Evolutionary conservation across 2,797 vertebrate genomes (phyloP), one percentile per base, ranked within the genome.

Genomic region (Chloroceryle amazona): DNA sequence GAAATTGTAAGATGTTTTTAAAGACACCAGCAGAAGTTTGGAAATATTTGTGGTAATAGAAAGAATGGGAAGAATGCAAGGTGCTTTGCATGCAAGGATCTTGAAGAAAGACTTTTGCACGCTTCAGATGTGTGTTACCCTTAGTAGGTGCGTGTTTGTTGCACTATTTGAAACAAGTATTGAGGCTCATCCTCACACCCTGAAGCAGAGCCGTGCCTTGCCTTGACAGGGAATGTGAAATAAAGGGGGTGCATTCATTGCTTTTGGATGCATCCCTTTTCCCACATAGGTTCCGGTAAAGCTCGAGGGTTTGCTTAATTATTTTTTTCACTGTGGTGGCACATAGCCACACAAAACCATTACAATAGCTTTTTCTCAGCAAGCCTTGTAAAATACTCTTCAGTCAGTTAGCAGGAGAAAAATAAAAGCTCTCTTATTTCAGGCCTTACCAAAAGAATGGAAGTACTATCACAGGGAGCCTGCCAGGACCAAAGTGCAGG

Each of bases 131-230:
- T 23, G 3, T 79, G 79, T 92, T 71, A 42, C 29, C 14, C 28
- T 74, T 57, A 22, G n/a, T n/a, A 75, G 35, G 31, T 18, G 15
- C 44, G 23, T 41, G 25, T 41, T 13, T 14, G 9, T 37, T 65
- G 20, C 11, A 35, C 5, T 57, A 39, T 60, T 70, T 62, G 46
- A 76, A 93, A 35, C 9, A 3, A 47, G 7, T 52, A 2, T 44
- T 13, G n/a, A 1, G 0, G 35, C 23, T 70, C 11, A 9, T 42
- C 13, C 10, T 46, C 67, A 49, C 29, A n/a, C 8, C 11, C 14
- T 68, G 9, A 51, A 61, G 28, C 28, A 55, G 29, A 52, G 14
- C 5, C 35, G 55, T 86, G 17, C 19, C 28, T 67, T 83, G 68
- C 22, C 25, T 68, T 84, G 63, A 23, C 13, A 35, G 4, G 5